Base-by-base conservation (phyloP, 2,888 invertebrate species). In the Ariolimax columbianus region DNA sequence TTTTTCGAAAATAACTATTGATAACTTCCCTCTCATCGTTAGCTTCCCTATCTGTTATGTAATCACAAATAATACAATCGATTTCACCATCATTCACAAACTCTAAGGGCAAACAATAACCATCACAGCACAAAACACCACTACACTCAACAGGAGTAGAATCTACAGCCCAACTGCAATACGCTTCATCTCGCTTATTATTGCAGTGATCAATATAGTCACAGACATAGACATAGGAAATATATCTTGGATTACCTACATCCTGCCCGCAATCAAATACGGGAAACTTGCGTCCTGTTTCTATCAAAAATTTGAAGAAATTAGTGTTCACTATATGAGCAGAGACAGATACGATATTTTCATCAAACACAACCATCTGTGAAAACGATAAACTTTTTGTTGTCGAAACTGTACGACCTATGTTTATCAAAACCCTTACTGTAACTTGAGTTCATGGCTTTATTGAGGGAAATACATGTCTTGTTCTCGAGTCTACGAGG, bases 171-270 rank as follows among this genome's bases (percentile, higher is more conserved):
- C 9, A 47, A 17, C 3, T 30, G 47, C 73, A 73, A 26, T 30
- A 43, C 1, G 26, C 9, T 43, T 73, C 73, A 73, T 73, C 73
- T 0, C 26, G 40, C 30, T 30, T 63, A 30, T 79, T 79, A n/a
- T 30, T 47, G 47, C 79, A 79, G 68, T 79, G 30, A 14, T 23
- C 19, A 55, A 77, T 0, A 11, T 36, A 51, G 30, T 77, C 77
- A 30, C 83, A 83, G 19, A 82, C 73, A 1, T 19, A n/a, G 30
- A 0, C 23, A 51, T 70, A 80, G 17, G 66, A 51, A 82, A 82
- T 63, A 40, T 40, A 55, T 36, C 55, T 7, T 0, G 33, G 33
- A 4, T 36, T n/a, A 30, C 55, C 19, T 9, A 19, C 55, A 36
- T 55, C 55, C 7, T 77, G 36, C 2, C 63, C 78, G 33, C 59